Evolutionary conservation across 2,113 vertebrate species (phyloP).

Genomic region (Penelope pileata): DNA sequence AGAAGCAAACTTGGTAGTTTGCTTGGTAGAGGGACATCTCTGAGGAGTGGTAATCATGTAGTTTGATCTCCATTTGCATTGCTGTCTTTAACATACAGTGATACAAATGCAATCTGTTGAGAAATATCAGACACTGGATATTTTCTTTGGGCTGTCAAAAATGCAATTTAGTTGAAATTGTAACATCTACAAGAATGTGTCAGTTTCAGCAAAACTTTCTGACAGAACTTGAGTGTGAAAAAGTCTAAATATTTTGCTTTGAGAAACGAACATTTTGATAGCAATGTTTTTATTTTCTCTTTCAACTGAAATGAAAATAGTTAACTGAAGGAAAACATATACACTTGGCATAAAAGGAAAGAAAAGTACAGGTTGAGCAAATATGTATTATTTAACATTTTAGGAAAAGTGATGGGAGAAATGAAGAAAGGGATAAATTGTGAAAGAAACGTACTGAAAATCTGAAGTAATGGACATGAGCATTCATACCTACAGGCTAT

Average conservation of each 20-base stretch:
- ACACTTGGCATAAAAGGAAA: background rate
- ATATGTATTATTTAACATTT: background rate
- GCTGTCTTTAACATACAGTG: background rate
- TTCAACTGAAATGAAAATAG: background rate
- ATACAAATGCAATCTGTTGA: background rate
- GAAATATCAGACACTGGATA: background rate
- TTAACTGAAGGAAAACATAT: background rate
- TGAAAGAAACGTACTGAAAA: background rate
- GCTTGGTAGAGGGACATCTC: background rate
- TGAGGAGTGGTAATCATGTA: background rate
- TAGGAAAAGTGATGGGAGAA: background rate
- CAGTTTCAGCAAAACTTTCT: conserved; percentile 14
- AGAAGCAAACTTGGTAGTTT: background rate
- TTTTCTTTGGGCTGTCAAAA: background rate
- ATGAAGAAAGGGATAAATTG: background rate
- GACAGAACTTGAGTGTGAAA: background rate
- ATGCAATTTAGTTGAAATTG: background rate
- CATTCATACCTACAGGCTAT: background rate
- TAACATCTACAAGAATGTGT: background rate
- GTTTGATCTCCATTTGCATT: background rate
- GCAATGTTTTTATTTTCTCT: background rate
- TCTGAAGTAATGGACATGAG: background rate
- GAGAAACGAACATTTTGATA: background rate
- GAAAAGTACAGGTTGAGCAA: background rate
- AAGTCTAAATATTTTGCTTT: background rate